phyloP scores from a whole-genome alignment of 2,113 vertebrate genomes.

The Notarius quadriscutis region DNA sequence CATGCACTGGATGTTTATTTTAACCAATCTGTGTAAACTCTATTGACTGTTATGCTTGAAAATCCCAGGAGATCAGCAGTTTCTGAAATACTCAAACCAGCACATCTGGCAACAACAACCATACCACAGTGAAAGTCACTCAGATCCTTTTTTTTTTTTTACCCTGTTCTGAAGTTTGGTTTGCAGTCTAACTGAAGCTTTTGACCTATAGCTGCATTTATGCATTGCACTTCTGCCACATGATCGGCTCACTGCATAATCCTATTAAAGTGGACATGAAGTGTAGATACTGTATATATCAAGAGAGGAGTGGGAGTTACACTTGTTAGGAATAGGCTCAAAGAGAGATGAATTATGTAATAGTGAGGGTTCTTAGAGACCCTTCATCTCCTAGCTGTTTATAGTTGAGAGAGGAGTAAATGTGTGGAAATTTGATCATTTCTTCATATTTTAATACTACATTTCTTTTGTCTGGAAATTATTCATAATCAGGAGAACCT shows the following conservation, averaged over 20 bases:
- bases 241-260: not conserved
- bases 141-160: not conserved
- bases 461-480: not conserved
- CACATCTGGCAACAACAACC: constrained; percentile 4
- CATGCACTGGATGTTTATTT: too few relatives aligned
- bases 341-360: not conserved
- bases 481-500: not conserved
- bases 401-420: not conserved
- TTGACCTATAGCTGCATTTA: not conserved
- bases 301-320: not conserved
- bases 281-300: not conserved
- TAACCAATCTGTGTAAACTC: too few relatives aligned
- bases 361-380: not conserved
- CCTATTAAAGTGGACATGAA: not conserved
- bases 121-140: not conserved
- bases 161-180: not conserved
- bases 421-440: not conserved
- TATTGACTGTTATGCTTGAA: not conserved
- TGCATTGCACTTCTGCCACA: not conserved
- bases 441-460: not conserved
- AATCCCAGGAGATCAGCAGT: not conserved
- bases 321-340: constrained; percentile 3
- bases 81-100: not conserved
- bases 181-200: not conserved
- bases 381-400: not conserved